Base-by-base conservation (phyloP, 2,888 invertebrate genomes). In the Panzeria rudis region DNA sequence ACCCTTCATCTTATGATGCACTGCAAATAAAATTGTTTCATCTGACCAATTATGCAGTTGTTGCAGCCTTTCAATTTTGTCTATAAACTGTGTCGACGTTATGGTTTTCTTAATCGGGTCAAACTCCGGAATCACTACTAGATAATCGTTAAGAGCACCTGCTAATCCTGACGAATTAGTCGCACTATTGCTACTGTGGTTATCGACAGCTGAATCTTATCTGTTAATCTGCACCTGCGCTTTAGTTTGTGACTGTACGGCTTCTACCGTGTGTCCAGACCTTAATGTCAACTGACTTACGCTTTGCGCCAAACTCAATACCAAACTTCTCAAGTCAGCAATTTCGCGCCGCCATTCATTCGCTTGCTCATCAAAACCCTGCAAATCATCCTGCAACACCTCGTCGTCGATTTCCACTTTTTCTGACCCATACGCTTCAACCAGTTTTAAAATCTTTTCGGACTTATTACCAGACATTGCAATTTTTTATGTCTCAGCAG, bases 81-180 rank as follows among this genome's bases (percentile, higher is more conserved):
- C 44, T 5, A 76, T 76, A 41, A 76, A 66, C 9, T 76, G 66
- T 20, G 3, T 38, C 17, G 75, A 75, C 20, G 75, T 62, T 25
- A 62, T 35, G 8, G 15, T 50, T n/a, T 35, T 32, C 44, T 23
- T 77, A 13, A 68, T 50, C 4, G 77, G 77, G 17, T 77, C 50
- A 13, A 68, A 76, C 35, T 61, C 61, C 9, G 38, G 61, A 6
- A 61, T 61, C 6, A 61, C 15, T 6, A 61, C 38, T 20, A 35
- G 15, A 13, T 61, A 38, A 61, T 61, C 32, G 15, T 20, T 61
- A 23, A 73, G 32, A 59, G 47, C 17, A 9, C 61, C 61, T 20
- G 50, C 29, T 32, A 61, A 23, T 29, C 35, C 23, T 52, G 73
- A 25, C 8, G 56, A 15, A 9, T 54, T 13, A 17, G 11, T 15